Conservation (phyloP, 2,113 vertebrate genomes). For the Chaetodon auriga region DNA sequence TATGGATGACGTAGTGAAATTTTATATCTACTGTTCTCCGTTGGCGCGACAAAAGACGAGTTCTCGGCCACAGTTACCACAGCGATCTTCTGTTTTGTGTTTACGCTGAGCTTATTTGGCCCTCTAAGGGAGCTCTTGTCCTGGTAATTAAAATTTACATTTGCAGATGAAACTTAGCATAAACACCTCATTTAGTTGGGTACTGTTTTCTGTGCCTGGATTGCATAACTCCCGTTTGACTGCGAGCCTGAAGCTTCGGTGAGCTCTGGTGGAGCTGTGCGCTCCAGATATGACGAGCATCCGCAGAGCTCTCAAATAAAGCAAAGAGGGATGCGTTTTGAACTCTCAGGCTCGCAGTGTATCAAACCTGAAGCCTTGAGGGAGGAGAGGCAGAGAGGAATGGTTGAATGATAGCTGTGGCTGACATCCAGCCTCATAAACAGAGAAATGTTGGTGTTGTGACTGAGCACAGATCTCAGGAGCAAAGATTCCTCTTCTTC, state of each 20-base stretch:
- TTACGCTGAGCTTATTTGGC: conserved; percentile 44
- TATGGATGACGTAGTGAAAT: conserved; percentile 77
- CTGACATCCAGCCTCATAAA: conserved; percentile 48
- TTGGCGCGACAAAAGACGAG: conserved; percentile 53
- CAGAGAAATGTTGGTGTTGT: conserved; percentile 49
- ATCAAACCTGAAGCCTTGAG: conserved; percentile 38
- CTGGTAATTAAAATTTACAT: conserved; percentile 54
- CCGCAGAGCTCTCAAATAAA: conserved; percentile 51
- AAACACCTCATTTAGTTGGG: conserved; percentile 61
- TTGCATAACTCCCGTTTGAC: conserved; percentile 38
- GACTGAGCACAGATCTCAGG: conserved; percentile 44
- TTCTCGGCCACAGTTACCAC: conserved; percentile 51
- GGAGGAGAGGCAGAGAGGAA: conserved; percentile 52
- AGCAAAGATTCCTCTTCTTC: conserved; percentile 42
- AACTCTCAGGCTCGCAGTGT: conserved; percentile 30
- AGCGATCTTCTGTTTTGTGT: conserved; percentile 67
- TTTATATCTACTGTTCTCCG: conserved; percentile 65
- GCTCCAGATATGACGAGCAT: conserved; percentile 63
- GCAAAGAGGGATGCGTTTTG: conserved; percentile 32
- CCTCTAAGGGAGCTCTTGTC: conserved; percentile 28
- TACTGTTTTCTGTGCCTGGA: conserved; percentile 32
- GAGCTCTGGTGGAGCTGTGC: conserved; percentile 9
- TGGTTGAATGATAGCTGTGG: conserved; percentile 55
- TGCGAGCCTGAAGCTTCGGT: conserved; percentile 28
- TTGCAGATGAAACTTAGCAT: conserved; percentile 48